Conservation (phyloP, 2,888 invertebrate species). For the Acronicta alni region DNA sequence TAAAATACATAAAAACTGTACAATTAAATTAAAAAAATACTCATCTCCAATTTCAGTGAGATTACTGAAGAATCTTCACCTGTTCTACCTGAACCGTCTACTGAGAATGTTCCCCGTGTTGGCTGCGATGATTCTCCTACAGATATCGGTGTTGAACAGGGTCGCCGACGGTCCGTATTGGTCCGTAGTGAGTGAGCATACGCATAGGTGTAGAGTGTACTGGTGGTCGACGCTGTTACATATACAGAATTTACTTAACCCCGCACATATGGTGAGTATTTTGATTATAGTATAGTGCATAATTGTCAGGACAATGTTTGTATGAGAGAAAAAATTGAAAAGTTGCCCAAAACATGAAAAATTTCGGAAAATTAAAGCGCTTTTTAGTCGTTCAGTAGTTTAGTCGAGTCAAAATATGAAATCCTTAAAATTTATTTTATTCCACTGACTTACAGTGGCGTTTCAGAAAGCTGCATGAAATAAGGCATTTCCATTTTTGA, state of each 20-base stretch:
- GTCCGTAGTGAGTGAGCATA: constrained; percentile 46
- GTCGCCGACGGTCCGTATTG: constrained; percentile 74
- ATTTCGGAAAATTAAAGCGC: too few relatives aligned
- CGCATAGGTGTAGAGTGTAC: constrained; percentile 67
- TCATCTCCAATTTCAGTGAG: constrained; percentile 59
- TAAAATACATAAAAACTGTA: too few relatives aligned
- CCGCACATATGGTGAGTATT: constrained; percentile 61
- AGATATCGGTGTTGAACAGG: constrained; percentile 70
- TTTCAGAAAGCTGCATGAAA: too few relatives aligned
- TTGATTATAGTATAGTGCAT: not conserved
- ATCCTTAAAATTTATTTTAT: too few relatives aligned
- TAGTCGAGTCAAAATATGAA: too few relatives aligned
- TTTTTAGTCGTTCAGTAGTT: too few relatives aligned
- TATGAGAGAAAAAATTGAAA: too few relatives aligned
- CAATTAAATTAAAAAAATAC: not conserved
- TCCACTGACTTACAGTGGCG: too few relatives aligned
- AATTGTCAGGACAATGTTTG: too few relatives aligned
- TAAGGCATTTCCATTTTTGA: too few relatives aligned
- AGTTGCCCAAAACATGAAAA: too few relatives aligned
- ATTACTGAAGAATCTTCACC: constrained; percentile 71
- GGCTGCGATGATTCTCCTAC: constrained; percentile 68
- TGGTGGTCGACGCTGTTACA: constrained; percentile 79
- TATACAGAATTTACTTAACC: constrained; percentile 72
- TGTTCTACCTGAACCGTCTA: constrained; percentile 77
- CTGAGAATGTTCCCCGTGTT: constrained; percentile 76